These are phyloP conservation scores for Rhynchomys soricoides DNA, from an alignment of 2,113 vertebrate genomes.

Conservation along the genomic window DNA sequence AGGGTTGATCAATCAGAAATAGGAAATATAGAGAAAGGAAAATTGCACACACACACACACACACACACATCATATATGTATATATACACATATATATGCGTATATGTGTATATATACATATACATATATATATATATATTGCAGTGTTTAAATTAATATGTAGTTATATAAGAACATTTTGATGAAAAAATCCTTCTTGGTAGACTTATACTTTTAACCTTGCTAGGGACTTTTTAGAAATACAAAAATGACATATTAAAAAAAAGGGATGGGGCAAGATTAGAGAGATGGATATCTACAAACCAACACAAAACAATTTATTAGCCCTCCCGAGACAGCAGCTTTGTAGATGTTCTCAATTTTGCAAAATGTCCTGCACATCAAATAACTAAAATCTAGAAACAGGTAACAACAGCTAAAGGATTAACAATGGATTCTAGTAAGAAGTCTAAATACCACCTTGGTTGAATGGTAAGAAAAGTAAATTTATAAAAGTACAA, in stretches of 20 bases:
- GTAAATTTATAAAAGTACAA: background rate
- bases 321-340: background rate
- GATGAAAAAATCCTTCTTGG: background rate
- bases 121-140: background rate
- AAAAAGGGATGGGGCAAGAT: background rate
- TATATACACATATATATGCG: no score
- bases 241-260: background rate
- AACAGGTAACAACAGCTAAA: background rate
- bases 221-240: background rate
- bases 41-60: background rate
- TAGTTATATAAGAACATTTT: background rate
- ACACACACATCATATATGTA: no score
- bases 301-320: background rate
- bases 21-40: background rate
- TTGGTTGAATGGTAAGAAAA: background rate
- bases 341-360: background rate
- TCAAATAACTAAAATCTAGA: slow-evolving; percentile 41
- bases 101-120: no score
- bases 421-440: background rate
- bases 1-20: background rate
- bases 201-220: background rate
- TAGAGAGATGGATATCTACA: background rate
- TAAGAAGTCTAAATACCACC: slow-evolving; percentile 36
- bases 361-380: background rate
- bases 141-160: background rate